A percentile compares a stretch with the other conserved stretches of the same genome.
Conservation (phyloP, 1,140 invertebrate genomes). For the Sycobia sp. region DNA sequence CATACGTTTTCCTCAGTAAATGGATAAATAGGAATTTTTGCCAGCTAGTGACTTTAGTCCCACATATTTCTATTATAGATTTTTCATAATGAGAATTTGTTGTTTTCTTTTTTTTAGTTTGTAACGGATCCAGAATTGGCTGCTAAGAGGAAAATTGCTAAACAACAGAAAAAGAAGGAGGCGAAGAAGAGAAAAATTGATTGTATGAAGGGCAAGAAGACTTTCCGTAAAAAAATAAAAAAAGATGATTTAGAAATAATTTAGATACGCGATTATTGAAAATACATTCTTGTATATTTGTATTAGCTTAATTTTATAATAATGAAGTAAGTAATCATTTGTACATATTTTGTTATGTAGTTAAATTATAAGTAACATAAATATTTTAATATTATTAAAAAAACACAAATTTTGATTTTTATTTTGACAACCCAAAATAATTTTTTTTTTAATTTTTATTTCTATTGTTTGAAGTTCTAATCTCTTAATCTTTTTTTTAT, state of each 20-base stretch:
- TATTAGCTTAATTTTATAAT: too few relatives aligned
- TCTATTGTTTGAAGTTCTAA: too few relatives aligned
- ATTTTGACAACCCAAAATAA: too few relatives aligned
- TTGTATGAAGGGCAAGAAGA: conserved; percentile 60
- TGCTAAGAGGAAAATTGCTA: conserved; percentile 77
- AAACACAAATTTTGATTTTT: conserved; percentile 3
- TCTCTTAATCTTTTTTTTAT: too few relatives aligned
- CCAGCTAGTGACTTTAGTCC: too few relatives aligned
- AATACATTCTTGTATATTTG: conserved; percentile 5
- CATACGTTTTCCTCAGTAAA: too few relatives aligned
- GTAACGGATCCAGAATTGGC: conserved; percentile 78
- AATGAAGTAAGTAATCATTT: background rate
- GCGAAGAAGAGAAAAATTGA: conserved; percentile 73
- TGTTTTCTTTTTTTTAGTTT: conserved; percentile 59
- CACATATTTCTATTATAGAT: too few relatives aligned
- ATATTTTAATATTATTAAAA: background rate
- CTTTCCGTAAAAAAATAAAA: conserved; percentile 45
- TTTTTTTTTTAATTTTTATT: too few relatives aligned
- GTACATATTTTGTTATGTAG: background rate
- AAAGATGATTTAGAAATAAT: conserved; percentile 46
- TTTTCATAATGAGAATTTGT: too few relatives aligned
- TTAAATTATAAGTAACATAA: background rate
- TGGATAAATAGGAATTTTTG: too few relatives aligned
- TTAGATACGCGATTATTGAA: conserved; percentile 37
- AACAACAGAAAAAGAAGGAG: conserved; percentile 77